A percentile compares a stretch with the other conserved stretches of the same genome.
Evolutionary conservation across 1,140 invertebrate genomes (phyloP).

Genomic region (Drosophila parvula): DNA sequence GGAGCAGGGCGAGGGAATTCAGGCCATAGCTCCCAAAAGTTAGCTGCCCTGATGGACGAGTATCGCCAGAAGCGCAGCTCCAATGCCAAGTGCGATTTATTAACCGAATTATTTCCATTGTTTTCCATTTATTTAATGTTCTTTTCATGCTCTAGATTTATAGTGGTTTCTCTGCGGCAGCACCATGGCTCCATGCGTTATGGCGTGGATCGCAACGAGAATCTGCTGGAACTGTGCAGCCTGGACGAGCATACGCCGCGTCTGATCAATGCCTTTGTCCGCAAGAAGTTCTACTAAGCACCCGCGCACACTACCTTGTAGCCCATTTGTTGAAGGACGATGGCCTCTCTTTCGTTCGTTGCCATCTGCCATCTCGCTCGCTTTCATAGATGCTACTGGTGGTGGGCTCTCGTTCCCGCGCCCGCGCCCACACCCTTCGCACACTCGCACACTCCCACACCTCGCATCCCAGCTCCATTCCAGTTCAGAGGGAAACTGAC

Average conservation of each 20-base stretch:
- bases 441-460: not conserved
- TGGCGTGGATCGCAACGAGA: slow-evolving; percentile 49
- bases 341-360: slow-evolving; percentile 36
- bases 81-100: slow-evolving; percentile 65
- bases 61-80: slow-evolving; percentile 68
- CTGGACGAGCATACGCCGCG: slow-evolving; percentile 62
- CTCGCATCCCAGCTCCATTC: not conserved
- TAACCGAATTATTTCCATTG: not conserved
- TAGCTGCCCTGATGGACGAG: slow-evolving; percentile 49
- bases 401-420: slow-evolving; percentile 1
- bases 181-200: slow-evolving; percentile 67
- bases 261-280: slow-evolving; percentile 71
- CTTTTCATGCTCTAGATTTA: slow-evolving; percentile 45
- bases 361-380: slow-evolving; percentile 45
- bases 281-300: slow-evolving; percentile 57
- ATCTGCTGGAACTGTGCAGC: slow-evolving; percentile 77
- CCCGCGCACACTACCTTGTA: not conserved
- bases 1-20: slow-evolving; percentile 69
- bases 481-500: not conserved
- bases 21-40: slow-evolving; percentile 41
- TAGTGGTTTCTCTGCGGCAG: slow-evolving; percentile 66
- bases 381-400: slow-evolving; percentile 30
- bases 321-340: slow-evolving; percentile 35
- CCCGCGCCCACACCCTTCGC: not conserved
- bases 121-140: not conserved